Base-by-base conservation (phyloP, 2,797 vertebrate species). In the Halcyon badia region DNA sequence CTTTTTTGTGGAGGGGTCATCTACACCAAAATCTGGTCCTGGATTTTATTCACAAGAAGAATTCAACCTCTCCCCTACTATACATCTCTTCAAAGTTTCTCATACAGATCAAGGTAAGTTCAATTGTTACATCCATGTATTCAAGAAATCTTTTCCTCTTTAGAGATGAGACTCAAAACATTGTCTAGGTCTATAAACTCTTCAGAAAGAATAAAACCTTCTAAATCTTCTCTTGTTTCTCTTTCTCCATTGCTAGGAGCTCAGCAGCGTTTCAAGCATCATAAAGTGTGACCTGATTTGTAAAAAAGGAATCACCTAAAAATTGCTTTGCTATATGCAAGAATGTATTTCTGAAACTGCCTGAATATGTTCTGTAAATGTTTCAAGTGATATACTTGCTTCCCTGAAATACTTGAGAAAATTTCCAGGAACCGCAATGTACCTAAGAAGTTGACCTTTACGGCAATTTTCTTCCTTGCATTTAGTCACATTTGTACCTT, bases 41-140 rank as follows among this genome's bases (percentile, higher is more conserved):
- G 46, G 33, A 82, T 91, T 92, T 82, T 73, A 56, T 33, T 75
- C 25, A 2, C 41, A 78, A 70, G 25, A 87, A 92, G 60, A 58
- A 81, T 89, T 85, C 86, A 84, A 78, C 11, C 7, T 76, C 58
- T 82, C 11, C 6, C 5, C 15, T 49, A 64, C 17, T 60, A 62
- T 52, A 96, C 93, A 85, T 83, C 19, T 82, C 71, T 83, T 94
- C n/a, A 16, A 87, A 94, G 65, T 79, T 93, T 73, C 51, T 90
- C 39, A 78, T 7, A 62, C 8, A 88, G 48, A 92, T 83, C 73
- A 89, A 93, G 37, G 10, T 52, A 90, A 76, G 31, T 42, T 75
- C 73, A 71, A 11, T 24, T 60, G 30, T 62, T 87, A 91, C n/a
- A 94, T 37, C 15, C 48, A 54, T 10, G 2, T 30, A 64, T 75